Percentiles rank a stretch among this genome's conserved stretches.
Evolutionary conservation across 2,797 vertebrate species (phyloP).

Genomic region (Microctenopoma stevenorrisi): DNA sequence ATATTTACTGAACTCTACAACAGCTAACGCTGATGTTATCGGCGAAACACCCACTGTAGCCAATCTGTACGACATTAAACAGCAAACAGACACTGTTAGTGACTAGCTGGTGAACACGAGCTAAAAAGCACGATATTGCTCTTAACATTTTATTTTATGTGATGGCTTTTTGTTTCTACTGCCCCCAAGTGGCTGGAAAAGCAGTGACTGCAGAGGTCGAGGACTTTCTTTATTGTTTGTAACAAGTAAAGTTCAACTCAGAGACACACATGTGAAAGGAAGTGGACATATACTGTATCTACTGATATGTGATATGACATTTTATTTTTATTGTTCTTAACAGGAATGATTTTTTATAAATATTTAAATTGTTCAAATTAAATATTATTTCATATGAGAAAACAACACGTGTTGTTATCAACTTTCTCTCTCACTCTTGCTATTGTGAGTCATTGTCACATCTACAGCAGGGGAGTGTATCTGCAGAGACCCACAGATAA

Average conservation of each 20-base stretch:
- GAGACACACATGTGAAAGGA: neutral
- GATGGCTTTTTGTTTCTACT: neutral
- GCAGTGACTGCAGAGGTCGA: too few relatives aligned
- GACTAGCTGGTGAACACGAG: neutral
- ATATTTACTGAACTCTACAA: too few relatives aligned
- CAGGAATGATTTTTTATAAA: neutral
- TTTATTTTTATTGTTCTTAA: neutral
- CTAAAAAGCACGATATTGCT: neutral
- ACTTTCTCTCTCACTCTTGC: conserved; percentile 21
- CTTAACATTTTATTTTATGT: neutral
- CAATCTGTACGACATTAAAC: neutral
- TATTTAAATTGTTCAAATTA: neutral
- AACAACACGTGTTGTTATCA: conserved; percentile 1
- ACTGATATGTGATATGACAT: too few relatives aligned
- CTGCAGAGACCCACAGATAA: conserved; percentile 45
- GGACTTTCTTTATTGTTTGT: too few relatives aligned
- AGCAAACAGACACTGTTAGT: neutral
- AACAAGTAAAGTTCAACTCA: too few relatives aligned
- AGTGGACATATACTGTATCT: too few relatives aligned
- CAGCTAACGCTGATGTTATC: too few relatives aligned
- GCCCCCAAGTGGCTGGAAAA: neutral
- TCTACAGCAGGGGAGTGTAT: conserved; percentile 27
- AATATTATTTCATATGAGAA: conserved; percentile 14
- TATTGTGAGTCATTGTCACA: conserved; percentile 40
- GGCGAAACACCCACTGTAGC: too few relatives aligned